Percentiles rank a stretch among this genome's conserved stretches.
Conservation (phyloP, 1,140 invertebrate species). For the Mesaphorura yosii region DNA sequence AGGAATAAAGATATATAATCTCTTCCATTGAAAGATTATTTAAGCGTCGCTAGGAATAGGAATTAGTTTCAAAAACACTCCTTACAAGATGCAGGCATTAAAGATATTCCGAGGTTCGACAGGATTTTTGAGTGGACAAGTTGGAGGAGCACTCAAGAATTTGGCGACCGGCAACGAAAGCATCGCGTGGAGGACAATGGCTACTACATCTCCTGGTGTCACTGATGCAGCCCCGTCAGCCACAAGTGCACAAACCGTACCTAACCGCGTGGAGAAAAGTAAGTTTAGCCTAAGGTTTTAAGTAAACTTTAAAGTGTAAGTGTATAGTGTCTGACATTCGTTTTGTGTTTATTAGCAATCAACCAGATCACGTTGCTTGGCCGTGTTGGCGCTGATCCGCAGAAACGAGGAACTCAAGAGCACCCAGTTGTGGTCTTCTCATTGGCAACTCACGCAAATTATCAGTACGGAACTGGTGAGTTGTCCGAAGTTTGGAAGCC, state of each 20-base stretch:
- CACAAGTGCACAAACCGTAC: neutral
- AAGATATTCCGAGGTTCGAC: no score
- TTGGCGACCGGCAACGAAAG: no score
- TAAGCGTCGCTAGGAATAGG: no score
- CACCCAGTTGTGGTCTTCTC: conserved; percentile 83
- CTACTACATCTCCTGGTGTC: no score
- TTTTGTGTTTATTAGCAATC: conserved; percentile 50
- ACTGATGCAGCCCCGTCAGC: neutral
- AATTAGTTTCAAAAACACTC: no score
- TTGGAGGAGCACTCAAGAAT: no score
- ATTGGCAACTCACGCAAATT: conserved; percentile 76
- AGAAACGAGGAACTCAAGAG: conserved; percentile 62
- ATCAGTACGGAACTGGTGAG: conserved; percentile 47
- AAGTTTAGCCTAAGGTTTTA: conserved; percentile 2
- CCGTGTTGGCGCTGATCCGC: conserved; percentile 71
- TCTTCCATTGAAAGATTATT: no score
- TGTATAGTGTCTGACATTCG: conserved; percentile 20
- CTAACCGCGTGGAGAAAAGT: conserved; percentile 19
- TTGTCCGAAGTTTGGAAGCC: neutral
- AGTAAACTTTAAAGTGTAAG: conserved; percentile 13
- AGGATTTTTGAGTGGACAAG: no score
- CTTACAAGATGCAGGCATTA: no score
- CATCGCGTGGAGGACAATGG: no score
- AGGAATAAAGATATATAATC: no score
- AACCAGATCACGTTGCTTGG: conserved; percentile 79